Evolutionary conservation across 2,797 vertebrate species (phyloP).

Genomic region (Aphelocoma californica): DNA sequence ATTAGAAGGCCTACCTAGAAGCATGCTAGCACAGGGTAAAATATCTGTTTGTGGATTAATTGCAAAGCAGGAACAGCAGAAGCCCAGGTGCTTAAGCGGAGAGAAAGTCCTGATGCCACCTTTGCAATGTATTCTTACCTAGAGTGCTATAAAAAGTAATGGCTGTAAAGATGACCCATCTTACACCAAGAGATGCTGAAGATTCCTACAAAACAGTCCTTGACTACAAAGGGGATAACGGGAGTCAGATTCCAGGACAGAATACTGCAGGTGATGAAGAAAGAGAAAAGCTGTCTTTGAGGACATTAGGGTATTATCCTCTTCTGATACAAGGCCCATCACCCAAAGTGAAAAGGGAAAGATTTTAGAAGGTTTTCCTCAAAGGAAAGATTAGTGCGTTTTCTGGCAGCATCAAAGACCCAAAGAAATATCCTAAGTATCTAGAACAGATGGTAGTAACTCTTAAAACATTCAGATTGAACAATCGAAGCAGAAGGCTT

Average conservation of each 20-base stretch:
- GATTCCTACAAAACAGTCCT: conserved; percentile 53
- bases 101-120: conserved; percentile 52
- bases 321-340: conserved; percentile 65
- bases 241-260: conserved; percentile 58
- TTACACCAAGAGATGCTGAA: conserved; percentile 57
- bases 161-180: conserved; percentile 53
- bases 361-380: conserved; percentile 60
- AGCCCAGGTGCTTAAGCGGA: conserved; percentile 57
- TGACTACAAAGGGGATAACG: conserved; percentile 47
- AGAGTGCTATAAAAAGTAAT: conserved; percentile 1
- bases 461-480: conserved; percentile 38
- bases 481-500: not conserved
- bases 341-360: conserved; percentile 70
- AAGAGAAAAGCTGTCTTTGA: conserved; percentile 61
- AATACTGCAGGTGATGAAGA: conserved; percentile 58
- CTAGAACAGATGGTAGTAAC: conserved; percentile 23
- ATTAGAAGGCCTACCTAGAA: conserved; percentile 66
- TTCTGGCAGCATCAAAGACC: not conserved
- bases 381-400: conserved; percentile 60
- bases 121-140: conserved; percentile 21
- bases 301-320: conserved; percentile 36
- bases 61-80: conserved; percentile 69
- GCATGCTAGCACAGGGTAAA: conserved; percentile 59
- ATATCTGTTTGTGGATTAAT: conserved; percentile 64
- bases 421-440: not conserved